Percentiles rank a stretch among this genome's conserved stretches.
Evolutionary conservation across 2,888 invertebrate genomes (phyloP).

Genomic region (Calameuta idolon): DNA sequence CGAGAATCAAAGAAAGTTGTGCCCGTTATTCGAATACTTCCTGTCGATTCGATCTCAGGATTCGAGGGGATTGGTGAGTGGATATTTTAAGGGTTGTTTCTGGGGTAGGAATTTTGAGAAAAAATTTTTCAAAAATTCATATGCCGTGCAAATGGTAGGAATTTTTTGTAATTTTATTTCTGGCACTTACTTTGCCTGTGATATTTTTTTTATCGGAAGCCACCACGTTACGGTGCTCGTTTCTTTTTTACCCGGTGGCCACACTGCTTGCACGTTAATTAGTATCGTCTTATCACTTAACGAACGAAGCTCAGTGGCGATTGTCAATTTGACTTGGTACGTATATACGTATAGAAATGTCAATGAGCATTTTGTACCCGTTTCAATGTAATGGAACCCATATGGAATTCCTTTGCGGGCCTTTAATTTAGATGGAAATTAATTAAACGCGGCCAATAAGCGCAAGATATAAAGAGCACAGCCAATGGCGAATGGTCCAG

Average conservation of each 20-base stretch:
- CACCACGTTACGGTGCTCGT: no score
- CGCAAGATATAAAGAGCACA: constrained; percentile 9
- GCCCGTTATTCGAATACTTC: neutral
- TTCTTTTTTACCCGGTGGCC: neutral
- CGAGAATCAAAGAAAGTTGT: neutral
- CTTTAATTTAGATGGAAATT: neutral
- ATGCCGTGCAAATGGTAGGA: fast-evolving
- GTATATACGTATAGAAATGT: neutral
- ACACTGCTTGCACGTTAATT: neutral
- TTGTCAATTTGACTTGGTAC: neutral
- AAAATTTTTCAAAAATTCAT: neutral
- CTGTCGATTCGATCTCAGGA: neutral
- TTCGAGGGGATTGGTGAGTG: neutral
- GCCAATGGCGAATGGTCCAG: constrained; percentile 6
- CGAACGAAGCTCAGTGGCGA: neutral
- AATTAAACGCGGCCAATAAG: constrained; percentile 10
- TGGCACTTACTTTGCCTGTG: neutral
- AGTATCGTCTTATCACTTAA: neutral
- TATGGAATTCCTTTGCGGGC: neutral
- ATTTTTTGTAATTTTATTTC: neutral
- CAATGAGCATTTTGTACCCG: neutral
- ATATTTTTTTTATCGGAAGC: neutral
- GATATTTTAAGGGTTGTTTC: neutral
- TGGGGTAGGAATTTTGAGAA: neutral
- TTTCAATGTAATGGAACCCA: neutral